Evolutionary conservation across 1,140 invertebrate genomes (phyloP).

Genomic region (Rhagoletis zephyria): DNA sequence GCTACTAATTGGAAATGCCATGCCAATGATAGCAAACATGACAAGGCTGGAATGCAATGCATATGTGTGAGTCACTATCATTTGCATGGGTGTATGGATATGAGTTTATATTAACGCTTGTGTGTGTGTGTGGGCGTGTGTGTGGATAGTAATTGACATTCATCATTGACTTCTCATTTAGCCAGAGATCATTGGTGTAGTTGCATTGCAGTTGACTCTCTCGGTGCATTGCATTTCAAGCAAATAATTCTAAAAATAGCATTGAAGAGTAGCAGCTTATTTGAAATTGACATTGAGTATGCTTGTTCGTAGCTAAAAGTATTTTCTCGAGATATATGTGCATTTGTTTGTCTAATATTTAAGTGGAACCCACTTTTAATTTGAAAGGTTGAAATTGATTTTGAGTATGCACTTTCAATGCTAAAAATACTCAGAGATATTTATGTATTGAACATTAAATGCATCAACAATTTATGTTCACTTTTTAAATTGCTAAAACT

Average conservation of each 20-base stretch:
- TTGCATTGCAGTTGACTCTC: constrained; percentile 3
- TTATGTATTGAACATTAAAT: no score
- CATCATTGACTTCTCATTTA: constrained; percentile 24
- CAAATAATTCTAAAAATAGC: constrained; percentile 11
- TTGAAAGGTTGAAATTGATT: no score
- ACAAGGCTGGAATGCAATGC: neutral
- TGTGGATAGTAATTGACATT: neutral
- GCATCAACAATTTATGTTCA: no score
- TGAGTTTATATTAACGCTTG: neutral
- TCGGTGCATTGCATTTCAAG: neutral
- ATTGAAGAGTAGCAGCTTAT: neutral
- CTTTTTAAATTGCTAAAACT: no score
- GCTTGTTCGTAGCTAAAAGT: no score
- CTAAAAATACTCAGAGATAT: no score
- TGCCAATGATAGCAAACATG: neutral
- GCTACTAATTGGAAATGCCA: constrained; percentile 14
- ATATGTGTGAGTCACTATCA: no score
- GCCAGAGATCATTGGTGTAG: neutral
- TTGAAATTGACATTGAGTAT: neutral
- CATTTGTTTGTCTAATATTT: no score
- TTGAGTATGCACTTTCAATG: no score
- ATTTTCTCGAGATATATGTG: no score
- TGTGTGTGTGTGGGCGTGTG: neutral
- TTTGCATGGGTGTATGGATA: no score
- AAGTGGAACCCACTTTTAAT: no score